Evolutionary conservation across 2,113 vertebrate genomes (phyloP).

Genomic region (Oreochromis spilurus): DNA sequence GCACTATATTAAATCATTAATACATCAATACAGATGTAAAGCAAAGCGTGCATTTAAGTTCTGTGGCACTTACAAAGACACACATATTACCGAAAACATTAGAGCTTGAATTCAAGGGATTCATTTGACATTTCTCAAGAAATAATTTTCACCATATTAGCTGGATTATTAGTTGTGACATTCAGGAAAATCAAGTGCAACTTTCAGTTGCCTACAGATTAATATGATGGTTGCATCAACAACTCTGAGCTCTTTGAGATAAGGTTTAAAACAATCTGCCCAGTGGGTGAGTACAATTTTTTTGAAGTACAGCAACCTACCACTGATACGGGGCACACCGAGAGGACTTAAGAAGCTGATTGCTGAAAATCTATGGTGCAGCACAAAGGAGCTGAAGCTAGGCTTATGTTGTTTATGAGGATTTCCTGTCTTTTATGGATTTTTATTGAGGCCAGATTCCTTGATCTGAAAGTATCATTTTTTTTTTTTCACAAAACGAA

Average conservation of each 20-base stretch:
- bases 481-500: neutral
- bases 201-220: neutral
- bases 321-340: neutral
- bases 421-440: constrained; percentile 28
- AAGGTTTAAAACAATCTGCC: constrained; percentile 30
- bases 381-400: neutral
- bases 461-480: neutral
- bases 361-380: constrained; percentile 25
- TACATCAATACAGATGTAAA: neutral
- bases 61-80: neutral
- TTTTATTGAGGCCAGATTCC: neutral
- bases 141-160: neutral
- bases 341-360: constrained; percentile 35
- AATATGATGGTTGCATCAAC: constrained; percentile 31
- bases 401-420: constrained; percentile 14
- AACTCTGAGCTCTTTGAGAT: constrained; percentile 34
- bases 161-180: neutral
- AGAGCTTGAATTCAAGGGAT: neutral
- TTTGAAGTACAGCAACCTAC: constrained; percentile 22
- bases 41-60: neutral
- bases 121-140: neutral
- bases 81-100: neutral
- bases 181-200: neutral
- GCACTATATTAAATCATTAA: neutral
- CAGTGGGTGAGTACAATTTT: neutral